Evolutionary conservation across 2,888 invertebrate genomes (phyloP), one percentile per base, ranked within the genome.

Genomic region (Ichneumoninae sp.): DNA sequence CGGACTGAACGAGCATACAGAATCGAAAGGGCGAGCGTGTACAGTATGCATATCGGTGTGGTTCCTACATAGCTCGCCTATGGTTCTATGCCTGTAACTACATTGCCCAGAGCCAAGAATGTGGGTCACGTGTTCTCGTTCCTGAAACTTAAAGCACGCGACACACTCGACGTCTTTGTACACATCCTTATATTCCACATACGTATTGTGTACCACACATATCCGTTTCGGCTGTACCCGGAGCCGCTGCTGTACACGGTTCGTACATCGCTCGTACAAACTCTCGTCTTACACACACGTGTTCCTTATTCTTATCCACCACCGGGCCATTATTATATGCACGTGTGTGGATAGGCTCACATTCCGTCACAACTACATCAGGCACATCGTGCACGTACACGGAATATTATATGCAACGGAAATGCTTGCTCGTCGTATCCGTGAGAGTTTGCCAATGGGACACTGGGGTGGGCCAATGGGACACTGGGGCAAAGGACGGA

Each of bases 41-140:
- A 65, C 65, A 36, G 26, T 71, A 63, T 73, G 74, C 63, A 81
- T 68, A 60, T 76, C 26, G 44, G 54, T 68, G 36, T 66, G 40
- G 54, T 65, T 26, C 52, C 63, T 63, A 16, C 63, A 63, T 63
- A 10, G 44, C 66, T 71, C 36, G 68, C 70, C 69, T 63, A 74
- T 52, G 70, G 30, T 52, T 60, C 66, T 75, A 40, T 13, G 66
- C 50, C 65, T 77, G 19, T 74, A 70, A 57, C 66, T 68, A 79
- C 78, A 65, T 66, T 80, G 71, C 78, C 66, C 69, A 85, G 81
- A 70, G 52, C 47, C 60, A 73, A 81, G 82, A 83, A 87, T 85
- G 77, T 87, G 70, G 87, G 87, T 87, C 86, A 87, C 84, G 83
- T 84, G 85, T 66, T 71, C 69, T 65, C 81, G 70, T 80, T 80